Base-by-base conservation (phyloP, 2,797 vertebrate genomes). In the Dendrocincla fuliginosa region DNA sequence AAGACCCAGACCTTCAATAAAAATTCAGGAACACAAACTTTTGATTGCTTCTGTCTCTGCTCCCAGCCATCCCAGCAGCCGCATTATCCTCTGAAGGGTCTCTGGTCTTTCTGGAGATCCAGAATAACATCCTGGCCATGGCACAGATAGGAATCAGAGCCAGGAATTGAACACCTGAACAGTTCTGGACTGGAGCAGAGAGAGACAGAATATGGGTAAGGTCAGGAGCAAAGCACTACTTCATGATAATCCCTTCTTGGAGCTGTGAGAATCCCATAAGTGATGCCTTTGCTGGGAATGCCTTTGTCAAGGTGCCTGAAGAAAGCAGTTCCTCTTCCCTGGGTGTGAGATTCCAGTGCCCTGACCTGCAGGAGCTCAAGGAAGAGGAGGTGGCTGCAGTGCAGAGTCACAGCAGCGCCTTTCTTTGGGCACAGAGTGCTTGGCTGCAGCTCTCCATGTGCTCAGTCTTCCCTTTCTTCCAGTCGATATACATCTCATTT, bases 1-100 rank as follows among this genome's bases (percentile, higher is more conserved):
- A 63, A 82, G 30, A 11, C 41, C 33, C 42, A 89, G 9, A 53
- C 3, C 11, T 69, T 18, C 0, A 1, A 9, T 2, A 16, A 0
- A 61, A 70, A 65, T 19, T 7, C 30, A 67, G 65, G 28, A 80
- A 53, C 5, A 5, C 3, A 2, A 8, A 6, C 3, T 64, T 28
- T 41, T 61, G 16, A 11, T 33, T 41, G 25, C 42, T 56, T 41
- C 76, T 86, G 28, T 11, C 22, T 14, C 33, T 69, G 5, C 59
- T 85, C 37, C 28, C 32, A 81, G 5, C 4, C 28, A 23, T 39
- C 20, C 47, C 8, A 2, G 17, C n/a, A 80, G 19, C 28, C 35
- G 44, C 9, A 19, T 41, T 27, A 15, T 16, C 33, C 28, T 55
- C 52, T 41, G 47, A 81, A 60, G 33, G 13, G 9, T 56, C 67